Evolutionary conservation across 2,888 invertebrate species (phyloP).

Genomic region (Epinotia bilunana): DNA sequence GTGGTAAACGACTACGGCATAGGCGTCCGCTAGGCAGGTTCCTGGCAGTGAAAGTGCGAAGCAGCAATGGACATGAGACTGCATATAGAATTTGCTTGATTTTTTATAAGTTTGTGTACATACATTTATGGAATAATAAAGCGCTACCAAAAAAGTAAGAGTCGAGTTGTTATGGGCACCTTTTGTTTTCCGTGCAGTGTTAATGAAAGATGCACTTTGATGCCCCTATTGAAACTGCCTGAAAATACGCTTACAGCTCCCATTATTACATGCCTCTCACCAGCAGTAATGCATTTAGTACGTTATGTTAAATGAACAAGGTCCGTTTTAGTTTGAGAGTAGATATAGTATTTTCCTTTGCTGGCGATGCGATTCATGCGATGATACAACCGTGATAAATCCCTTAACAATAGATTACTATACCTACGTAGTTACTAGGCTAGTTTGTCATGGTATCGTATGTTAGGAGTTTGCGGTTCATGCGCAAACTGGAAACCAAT

Average conservation of each 20-base stretch:
- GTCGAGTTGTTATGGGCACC: slow-evolving; percentile 17
- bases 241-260: slow-evolving; percentile 33
- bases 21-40: too few relatives aligned
- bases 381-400: slow-evolving; percentile 39
- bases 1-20: too few relatives aligned
- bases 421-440: neutral
- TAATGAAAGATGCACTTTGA: slow-evolving; percentile 40
- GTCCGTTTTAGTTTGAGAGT: slow-evolving; percentile 4
- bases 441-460: neutral
- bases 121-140: too few relatives aligned
- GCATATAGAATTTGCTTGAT: too few relatives aligned
- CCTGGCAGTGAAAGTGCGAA: too few relatives aligned
- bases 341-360: slow-evolving; percentile 11
- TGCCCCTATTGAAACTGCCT: slow-evolving; percentile 25
- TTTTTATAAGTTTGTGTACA: too few relatives aligned
- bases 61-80: too few relatives aligned
- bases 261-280: slow-evolving; percentile 23
- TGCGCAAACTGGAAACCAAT: neutral
- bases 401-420: slow-evolving; percentile 35
- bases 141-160: neutral
- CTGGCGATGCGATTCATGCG: slow-evolving; percentile 20
- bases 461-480: neutral
- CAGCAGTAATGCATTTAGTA: neutral
- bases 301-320: neutral
- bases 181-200: slow-evolving; percentile 34